Conservation (phyloP, 2,797 vertebrate species). For the Micromesistius poutassou region DNA sequence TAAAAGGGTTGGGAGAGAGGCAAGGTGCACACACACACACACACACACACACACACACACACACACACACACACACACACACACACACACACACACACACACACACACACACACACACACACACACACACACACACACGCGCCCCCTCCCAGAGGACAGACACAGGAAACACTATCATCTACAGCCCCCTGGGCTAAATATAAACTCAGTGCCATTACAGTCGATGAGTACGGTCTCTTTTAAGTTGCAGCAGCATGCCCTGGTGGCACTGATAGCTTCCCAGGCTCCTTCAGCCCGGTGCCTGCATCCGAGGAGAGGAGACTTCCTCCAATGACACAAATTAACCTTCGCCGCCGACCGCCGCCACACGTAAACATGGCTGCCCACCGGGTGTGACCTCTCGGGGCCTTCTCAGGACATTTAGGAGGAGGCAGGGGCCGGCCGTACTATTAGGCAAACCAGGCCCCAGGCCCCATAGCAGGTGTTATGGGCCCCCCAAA, state of each 20-base stretch:
- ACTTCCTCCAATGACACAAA: neutral
- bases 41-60: neutral
- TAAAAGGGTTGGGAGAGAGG: constrained; percentile 35
- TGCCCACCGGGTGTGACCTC: neutral
- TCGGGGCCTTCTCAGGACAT: neutral
- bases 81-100: neutral
- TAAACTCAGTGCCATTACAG: constrained; percentile 51
- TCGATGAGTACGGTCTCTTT: constrained; percentile 48
- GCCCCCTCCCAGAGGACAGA: constrained; percentile 61
- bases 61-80: neutral
- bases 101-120: neutral
- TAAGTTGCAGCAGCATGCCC: constrained; percentile 45
- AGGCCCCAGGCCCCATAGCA: too few species aligned
- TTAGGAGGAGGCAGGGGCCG: neutral
- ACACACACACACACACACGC: constrained; percentile 18
- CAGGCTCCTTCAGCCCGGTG: neutral
- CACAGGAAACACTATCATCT: constrained; percentile 72
- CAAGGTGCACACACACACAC: constrained; percentile 24
- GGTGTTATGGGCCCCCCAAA: too few species aligned
- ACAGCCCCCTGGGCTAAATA: constrained; percentile 59
- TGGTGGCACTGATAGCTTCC: neutral
- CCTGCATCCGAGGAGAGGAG: neutral
- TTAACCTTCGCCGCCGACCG: neutral
- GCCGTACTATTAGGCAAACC: too few species aligned
- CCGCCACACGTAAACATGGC: neutral